Conservation (phyloP, 2,113 vertebrate genomes). For the Podiceps cristatus region DNA sequence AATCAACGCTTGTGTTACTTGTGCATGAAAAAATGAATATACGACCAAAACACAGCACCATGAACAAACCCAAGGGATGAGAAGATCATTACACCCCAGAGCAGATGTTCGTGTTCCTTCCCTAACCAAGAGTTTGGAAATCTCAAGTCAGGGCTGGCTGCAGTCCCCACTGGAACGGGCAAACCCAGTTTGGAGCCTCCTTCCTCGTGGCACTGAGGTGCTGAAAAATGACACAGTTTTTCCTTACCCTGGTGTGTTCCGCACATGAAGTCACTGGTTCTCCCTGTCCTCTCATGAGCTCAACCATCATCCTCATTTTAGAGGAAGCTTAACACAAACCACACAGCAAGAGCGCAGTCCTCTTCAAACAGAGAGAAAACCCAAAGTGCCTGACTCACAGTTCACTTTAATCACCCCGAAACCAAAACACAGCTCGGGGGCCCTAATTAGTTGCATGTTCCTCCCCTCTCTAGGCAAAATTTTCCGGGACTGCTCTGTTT, state of each 20-base stretch:
- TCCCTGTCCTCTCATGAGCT: background rate
- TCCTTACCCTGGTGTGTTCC: background rate
- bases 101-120: background rate
- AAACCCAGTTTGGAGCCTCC: background rate
- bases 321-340: no score
- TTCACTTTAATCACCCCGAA: background rate
- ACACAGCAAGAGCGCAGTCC: rapidly evolving
- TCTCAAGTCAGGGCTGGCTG: background rate
- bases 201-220: background rate
- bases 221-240: background rate
- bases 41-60: background rate
- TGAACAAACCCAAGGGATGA: background rate
- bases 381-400: rapidly evolving
- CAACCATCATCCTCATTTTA: rapidly evolving
- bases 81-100: background rate
- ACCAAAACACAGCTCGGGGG: background rate
- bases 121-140: background rate
- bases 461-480: background rate
- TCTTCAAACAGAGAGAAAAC: background rate
- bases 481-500: background rate
- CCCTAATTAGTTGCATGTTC: no score
- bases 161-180: background rate
- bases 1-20: background rate
- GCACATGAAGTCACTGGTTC: background rate
- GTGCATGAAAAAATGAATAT: no score